A percentile compares a stretch with the other conserved stretches of the same genome.
These are phyloP conservation scores for Ormyrus rosae DNA, from an alignment of 2,888 invertebrate genomes.

Conservation along the genomic window DNA sequence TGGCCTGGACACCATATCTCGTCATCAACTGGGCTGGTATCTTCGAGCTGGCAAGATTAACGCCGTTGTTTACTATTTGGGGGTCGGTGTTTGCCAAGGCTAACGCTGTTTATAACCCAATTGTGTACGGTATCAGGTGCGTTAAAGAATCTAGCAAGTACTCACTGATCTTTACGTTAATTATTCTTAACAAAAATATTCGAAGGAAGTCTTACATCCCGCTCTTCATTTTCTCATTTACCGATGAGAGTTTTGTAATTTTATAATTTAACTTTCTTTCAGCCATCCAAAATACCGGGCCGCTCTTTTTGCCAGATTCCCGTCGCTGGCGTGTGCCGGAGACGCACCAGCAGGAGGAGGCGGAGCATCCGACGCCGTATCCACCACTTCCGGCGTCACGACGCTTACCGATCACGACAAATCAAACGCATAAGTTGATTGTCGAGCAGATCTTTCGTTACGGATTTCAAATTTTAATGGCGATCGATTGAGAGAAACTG, in stretches of 20 bases:
- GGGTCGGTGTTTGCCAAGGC: slow-evolving; percentile 89
- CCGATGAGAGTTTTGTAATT: no score
- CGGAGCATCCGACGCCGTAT: slow-evolving; percentile 79
- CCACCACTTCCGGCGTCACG: slow-evolving; percentile 83
- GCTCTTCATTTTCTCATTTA: no score
- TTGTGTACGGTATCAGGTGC: slow-evolving; percentile 78
- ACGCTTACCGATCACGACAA: slow-evolving; percentile 82
- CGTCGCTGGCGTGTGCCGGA: slow-evolving; percentile 83
- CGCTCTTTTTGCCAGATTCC: slow-evolving; percentile 85
- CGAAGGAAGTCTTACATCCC: no score
- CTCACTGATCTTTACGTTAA: no score
- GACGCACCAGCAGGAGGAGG: slow-evolving; percentile 65
- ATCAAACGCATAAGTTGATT: slow-evolving; percentile 78
- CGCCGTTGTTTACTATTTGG: slow-evolving; percentile 90
- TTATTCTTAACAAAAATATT: no score
- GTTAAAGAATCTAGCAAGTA: background rate
- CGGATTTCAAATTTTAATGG: background rate
- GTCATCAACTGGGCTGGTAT: slow-evolving; percentile 90
- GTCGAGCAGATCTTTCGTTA: background rate
- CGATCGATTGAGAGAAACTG: background rate
- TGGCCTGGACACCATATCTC: slow-evolving; percentile 83
- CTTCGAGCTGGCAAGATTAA: slow-evolving; percentile 84
- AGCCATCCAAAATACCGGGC: slow-evolving; percentile 89
- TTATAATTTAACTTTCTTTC: slow-evolving; percentile 61
- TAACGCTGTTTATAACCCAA: slow-evolving; percentile 77